These are phyloP conservation scores for Salarias fasciatus DNA, from an alignment of 2,797 vertebrate genomes.

Conservation along the genomic window DNA sequence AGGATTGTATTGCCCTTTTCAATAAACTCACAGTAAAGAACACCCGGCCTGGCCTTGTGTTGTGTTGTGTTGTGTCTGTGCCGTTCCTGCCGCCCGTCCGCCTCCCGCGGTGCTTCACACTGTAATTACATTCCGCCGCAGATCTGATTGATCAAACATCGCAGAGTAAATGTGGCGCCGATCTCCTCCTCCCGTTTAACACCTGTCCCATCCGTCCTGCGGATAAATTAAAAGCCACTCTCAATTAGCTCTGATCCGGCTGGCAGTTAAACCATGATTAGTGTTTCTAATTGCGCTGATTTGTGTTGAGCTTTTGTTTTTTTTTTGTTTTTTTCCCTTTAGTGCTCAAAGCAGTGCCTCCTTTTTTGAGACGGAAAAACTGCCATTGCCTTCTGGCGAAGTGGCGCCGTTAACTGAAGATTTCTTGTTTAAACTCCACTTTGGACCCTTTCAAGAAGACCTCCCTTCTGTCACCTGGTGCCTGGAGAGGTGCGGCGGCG, in stretches of 20 bases:
- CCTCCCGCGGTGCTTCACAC: background rate
- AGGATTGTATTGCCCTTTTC: conserved; percentile 72
- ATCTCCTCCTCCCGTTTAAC: conserved; percentile 18
- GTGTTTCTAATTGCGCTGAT: conserved; percentile 56
- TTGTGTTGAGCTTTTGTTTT: conserved; percentile 62
- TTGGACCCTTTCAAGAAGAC: too few relatives aligned
- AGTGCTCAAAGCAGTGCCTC: conserved; percentile 46
- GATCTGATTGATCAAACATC: conserved; percentile 43
- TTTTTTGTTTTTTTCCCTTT: too few relatives aligned
- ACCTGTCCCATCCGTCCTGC: conserved; percentile 46
- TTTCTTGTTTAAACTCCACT: conserved; percentile 73
- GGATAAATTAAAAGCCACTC: conserved; percentile 39
- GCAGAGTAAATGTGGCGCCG: conserved; percentile 19
- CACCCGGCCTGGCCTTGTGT: background rate
- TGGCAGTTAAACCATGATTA: conserved; percentile 52
- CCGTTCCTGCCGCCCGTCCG: too few relatives aligned
- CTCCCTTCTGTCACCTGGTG: too few relatives aligned
- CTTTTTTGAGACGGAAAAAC: conserved; percentile 71
- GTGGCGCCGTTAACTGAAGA: conserved; percentile 65
- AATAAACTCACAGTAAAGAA: conserved; percentile 78
- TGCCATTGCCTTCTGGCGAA: conserved; percentile 61
- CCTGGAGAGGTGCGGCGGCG: too few relatives aligned
- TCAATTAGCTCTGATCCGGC: conserved; percentile 48
- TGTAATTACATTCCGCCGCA: conserved; percentile 8
- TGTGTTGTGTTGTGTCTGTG: background rate